Conservation (phyloP, 2,888 invertebrate species). For the Acanthosepion esculentum region DNA sequence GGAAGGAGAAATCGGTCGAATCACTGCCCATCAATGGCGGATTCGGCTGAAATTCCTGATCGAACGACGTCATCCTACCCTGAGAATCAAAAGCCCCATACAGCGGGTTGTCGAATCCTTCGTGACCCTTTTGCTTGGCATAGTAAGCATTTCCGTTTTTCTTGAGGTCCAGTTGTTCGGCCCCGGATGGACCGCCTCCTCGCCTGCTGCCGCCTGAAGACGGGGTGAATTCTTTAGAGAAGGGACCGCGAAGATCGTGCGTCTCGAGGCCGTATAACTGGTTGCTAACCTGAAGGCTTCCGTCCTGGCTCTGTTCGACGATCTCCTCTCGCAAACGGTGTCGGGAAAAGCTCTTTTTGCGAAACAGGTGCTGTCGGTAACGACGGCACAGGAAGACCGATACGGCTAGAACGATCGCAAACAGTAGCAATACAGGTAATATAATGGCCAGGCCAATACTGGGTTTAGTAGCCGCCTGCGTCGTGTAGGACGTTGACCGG, state of each 20-base stretch:
- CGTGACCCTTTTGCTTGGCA: conserved; percentile 52
- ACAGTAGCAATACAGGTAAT: conserved; percentile 54
- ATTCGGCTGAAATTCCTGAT: neutral
- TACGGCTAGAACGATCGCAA: conserved; percentile 54
- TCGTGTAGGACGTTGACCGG: neutral
- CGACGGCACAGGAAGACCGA: conserved; percentile 53
- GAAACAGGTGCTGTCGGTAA: conserved; percentile 53
- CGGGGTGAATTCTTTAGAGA: conserved; percentile 46
- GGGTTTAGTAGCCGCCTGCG: conserved; percentile 41
- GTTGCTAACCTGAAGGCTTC: conserved; percentile 63
- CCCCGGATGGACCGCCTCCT: conserved; percentile 48
- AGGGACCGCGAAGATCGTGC: conserved; percentile 47
- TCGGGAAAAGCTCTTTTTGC: conserved; percentile 56
- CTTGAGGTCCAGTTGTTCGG: conserved; percentile 56
- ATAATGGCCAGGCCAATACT: conserved; percentile 52
- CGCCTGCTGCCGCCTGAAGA: conserved; percentile 50
- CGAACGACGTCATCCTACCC: neutral
- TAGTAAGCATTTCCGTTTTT: conserved; percentile 62
- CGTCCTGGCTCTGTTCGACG: conserved; percentile 60
- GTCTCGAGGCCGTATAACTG: conserved; percentile 62
- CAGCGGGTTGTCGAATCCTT: conserved; percentile 38
- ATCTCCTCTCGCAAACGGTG: conserved; percentile 64
- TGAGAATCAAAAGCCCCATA: conserved; percentile 36
- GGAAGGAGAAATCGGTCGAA: neutral
- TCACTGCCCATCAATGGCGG: neutral